Percentiles rank a stretch among this genome's conserved stretches.
Conservation (phyloP, 2,113 vertebrate species). For the Amphiprion ocellaris region DNA sequence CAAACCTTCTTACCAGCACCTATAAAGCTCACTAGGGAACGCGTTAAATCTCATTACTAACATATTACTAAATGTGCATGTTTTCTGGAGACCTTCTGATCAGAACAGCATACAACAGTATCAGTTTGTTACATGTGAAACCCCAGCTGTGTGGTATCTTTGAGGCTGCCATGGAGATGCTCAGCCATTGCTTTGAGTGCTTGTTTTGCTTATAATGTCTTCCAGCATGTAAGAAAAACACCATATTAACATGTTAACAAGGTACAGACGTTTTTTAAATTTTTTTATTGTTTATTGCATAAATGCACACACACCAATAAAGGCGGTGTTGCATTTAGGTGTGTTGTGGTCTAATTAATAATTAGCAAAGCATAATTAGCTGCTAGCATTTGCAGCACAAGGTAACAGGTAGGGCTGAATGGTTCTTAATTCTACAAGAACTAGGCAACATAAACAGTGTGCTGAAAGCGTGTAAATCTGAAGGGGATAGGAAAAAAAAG, state of each 20-base stretch:
- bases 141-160: too few relatives aligned
- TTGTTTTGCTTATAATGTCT: too few relatives aligned
- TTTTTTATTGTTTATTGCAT: background rate
- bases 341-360: constrained; percentile 3
- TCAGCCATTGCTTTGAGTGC: too few relatives aligned
- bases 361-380: constrained; percentile 32
- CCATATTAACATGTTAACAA: too few relatives aligned
- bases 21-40: background rate
- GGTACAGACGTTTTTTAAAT: too few relatives aligned
- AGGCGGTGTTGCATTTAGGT: background rate
- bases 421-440: constrained; percentile 10
- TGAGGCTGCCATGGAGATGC: too few relatives aligned
- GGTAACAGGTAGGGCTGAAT: constrained; percentile 35
- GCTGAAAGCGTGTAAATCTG: constrained; percentile 29
- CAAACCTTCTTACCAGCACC: background rate
- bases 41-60: too few relatives aligned
- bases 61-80: too few relatives aligned
- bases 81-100: background rate
- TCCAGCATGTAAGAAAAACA: too few relatives aligned
- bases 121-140: too few relatives aligned
- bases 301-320: constrained; percentile 2
- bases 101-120: background rate
- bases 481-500: constrained; percentile 10
- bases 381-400: constrained; percentile 5
- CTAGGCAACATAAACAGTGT: constrained; percentile 28